These are phyloP conservation scores for Leucophenga maculata DNA, from an alignment of 2,888 invertebrate species.

Conservation along the genomic window DNA sequence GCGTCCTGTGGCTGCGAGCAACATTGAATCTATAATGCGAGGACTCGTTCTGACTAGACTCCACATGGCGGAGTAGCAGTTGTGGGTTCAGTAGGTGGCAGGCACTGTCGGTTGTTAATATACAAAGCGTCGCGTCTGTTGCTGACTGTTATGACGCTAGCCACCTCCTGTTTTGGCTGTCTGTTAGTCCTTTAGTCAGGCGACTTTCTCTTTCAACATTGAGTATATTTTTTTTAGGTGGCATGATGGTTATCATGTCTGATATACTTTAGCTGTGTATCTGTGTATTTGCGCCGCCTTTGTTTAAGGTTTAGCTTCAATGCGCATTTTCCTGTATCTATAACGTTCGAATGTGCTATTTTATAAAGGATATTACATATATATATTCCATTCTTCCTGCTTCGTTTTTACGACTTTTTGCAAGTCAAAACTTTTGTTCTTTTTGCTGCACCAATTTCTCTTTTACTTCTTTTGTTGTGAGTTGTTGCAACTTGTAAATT, in stretches of 20 bases:
- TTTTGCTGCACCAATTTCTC: background rate
- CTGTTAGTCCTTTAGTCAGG: background rate
- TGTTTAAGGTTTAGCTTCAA: constrained; percentile 18
- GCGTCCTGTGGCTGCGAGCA: background rate
- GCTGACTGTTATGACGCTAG: constrained; percentile 1
- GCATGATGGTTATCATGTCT: constrained; percentile 6
- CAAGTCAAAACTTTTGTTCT: constrained; percentile 1
- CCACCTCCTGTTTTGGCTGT: background rate
- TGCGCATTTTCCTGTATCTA: constrained; percentile 15
- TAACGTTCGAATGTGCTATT: background rate
- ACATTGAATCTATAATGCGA: background rate
- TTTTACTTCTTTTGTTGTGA: background rate
- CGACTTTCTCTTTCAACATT: constrained; percentile 18
- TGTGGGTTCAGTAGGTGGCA: background rate
- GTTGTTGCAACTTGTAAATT: background rate
- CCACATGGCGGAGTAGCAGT: background rate
- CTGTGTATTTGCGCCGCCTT: background rate
- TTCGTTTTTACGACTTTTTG: background rate
- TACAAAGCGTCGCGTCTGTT: background rate
- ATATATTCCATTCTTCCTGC: background rate
- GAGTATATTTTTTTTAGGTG: background rate
- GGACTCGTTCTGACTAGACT: background rate
- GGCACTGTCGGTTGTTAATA: background rate
- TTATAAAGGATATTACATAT: constrained; percentile 8
- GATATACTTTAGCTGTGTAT: background rate